Conservation (phyloP, 2,113 vertebrate genomes). For the Scartelaos histophorus region DNA sequence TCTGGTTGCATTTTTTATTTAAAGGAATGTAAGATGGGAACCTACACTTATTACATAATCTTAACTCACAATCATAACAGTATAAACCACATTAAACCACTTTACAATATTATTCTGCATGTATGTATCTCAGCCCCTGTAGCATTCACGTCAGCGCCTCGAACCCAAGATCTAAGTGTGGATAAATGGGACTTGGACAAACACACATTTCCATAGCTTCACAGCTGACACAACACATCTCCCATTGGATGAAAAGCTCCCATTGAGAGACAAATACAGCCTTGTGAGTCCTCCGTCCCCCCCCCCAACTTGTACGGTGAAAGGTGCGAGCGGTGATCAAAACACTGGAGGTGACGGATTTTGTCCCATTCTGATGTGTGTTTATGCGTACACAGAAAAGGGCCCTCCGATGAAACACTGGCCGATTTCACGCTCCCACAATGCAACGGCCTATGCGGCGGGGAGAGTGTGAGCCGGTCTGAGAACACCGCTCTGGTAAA, state of each 20-base stretch:
- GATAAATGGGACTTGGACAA: conserved; percentile 26
- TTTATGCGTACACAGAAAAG: conserved; percentile 9
- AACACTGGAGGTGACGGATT: conserved; percentile 34
- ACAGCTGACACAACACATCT: conserved; percentile 60
- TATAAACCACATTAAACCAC: not conserved
- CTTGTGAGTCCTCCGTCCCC: conserved; percentile 27
- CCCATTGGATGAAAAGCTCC: conserved; percentile 37
- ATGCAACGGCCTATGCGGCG: conserved; percentile 22
- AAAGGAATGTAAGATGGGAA: not conserved
- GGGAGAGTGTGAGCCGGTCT: conserved; percentile 19
- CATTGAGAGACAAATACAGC: conserved; percentile 53
- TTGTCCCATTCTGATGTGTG: conserved; percentile 14
- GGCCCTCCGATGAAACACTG: conserved; percentile 56
- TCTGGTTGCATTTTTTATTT: not conserved
- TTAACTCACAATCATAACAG: not conserved
- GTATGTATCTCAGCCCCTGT: not conserved
- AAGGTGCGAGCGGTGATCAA: conserved; percentile 25
- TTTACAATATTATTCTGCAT: not conserved
- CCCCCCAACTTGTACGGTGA: conserved; percentile 35
- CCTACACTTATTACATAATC: not conserved
- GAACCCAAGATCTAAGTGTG: conserved; percentile 11
- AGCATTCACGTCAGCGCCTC: conserved; percentile 42
- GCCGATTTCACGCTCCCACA: conserved; percentile 60
- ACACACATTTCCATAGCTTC: conserved; percentile 47
- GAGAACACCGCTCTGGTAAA: conserved; percentile 10